These are phyloP conservation scores for Acipenser ruthenus DNA, from an alignment of 2,797 vertebrate species.

Conservation along the genomic window DNA sequence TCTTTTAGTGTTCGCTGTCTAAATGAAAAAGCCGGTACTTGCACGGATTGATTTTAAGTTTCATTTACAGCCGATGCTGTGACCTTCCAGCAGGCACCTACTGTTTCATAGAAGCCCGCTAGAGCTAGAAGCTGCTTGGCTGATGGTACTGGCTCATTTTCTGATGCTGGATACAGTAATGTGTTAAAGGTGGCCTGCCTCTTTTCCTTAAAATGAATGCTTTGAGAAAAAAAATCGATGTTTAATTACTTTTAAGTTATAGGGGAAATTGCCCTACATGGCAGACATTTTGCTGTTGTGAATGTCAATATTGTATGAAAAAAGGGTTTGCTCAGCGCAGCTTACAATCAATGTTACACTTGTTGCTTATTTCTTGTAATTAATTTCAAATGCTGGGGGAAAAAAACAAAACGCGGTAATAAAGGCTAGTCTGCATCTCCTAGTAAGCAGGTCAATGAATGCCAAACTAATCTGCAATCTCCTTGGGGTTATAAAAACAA, in stretches of 20 bases:
- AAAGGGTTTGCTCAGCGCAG: constrained; percentile 9
- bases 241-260: constrained; percentile 12
- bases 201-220: constrained; percentile 5
- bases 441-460: constrained; percentile 16
- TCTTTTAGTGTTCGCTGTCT: too few species aligned
- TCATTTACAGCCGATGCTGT: too few species aligned
- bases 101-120: background rate
- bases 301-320: constrained; percentile 14
- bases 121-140: background rate
- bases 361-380: constrained; percentile 48
- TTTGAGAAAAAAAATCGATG: constrained; percentile 7
- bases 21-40: too few species aligned
- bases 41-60: too few species aligned
- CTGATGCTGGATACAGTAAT: background rate
- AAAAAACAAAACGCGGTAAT: constrained; percentile 16
- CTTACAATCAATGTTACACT: constrained; percentile 32
- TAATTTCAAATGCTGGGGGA: constrained; percentile 51
- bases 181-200: background rate
- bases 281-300: constrained; percentile 10
- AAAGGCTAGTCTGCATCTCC: constrained; percentile 14
- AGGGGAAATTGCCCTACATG: constrained; percentile 10
- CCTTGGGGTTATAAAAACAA: constrained; percentile 14
- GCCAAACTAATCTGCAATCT: constrained; percentile 22
- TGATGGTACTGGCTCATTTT: background rate
- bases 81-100: too few species aligned